These are phyloP conservation scores for Diprion similis DNA, from an alignment of 1,140 invertebrate species.

Conservation along the genomic window DNA sequence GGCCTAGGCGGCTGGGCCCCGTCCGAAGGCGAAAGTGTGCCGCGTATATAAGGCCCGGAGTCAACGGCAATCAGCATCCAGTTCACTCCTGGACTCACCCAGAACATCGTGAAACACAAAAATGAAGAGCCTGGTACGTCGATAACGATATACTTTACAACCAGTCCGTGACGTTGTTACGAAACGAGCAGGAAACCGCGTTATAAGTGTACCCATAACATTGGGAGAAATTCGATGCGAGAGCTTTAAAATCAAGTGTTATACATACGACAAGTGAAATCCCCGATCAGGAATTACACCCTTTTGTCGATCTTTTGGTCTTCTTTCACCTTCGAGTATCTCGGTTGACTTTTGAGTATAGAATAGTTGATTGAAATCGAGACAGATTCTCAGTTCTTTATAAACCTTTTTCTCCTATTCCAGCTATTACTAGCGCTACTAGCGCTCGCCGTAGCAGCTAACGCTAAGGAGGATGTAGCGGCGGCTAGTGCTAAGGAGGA, in stretches of 20 bases:
- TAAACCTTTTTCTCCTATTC: conserved; percentile 45
- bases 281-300: too few species aligned
- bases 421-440: conserved; percentile 75
- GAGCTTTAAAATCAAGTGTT: too few species aligned
- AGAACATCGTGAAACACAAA: conserved; percentile 57
- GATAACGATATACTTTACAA: background rate
- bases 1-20: conserved; percentile 45
- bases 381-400: background rate
- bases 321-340: too few species aligned
- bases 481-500: conserved; percentile 56
- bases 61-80: conserved; percentile 71
- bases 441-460: conserved; percentile 72
- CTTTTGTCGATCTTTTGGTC: too few species aligned
- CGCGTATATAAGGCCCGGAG: conserved; percentile 67
- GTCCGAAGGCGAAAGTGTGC: conserved; percentile 62
- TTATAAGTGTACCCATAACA: too few species aligned
- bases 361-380: background rate
- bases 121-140: conserved; percentile 62
- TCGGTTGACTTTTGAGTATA: too few species aligned
- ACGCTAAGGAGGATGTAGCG: conserved; percentile 66
- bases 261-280: too few species aligned
- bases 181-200: too few species aligned
- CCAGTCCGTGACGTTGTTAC: conserved; percentile 9
- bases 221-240: too few species aligned
- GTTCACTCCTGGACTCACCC: conserved; percentile 73